phyloP scores from a whole-genome alignment of 2,888 invertebrate species.

The Trissonchulus sp. region DNA sequence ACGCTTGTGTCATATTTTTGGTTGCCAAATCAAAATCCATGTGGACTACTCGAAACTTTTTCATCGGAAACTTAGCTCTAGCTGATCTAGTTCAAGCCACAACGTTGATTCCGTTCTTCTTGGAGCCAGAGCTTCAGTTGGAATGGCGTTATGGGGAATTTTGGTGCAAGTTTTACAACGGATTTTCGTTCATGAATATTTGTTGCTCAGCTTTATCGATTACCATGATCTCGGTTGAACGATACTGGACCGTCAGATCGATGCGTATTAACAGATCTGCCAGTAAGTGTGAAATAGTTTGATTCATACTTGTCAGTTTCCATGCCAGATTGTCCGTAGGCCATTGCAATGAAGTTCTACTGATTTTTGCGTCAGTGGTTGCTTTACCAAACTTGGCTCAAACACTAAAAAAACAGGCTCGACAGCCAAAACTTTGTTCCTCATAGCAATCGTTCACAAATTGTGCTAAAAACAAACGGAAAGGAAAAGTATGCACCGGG shows the following conservation, averaged over 20 bases:
- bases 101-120: not conserved
- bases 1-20: not conserved
- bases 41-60: not conserved
- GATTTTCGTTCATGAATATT: not conserved
- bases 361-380: too few species aligned
- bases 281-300: too few species aligned
- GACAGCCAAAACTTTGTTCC: too few species aligned
- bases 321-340: too few species aligned
- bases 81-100: slow-evolving; percentile 8
- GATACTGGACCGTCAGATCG: not conserved
- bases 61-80: not conserved
- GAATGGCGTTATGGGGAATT: slow-evolving; percentile 15
- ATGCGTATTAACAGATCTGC: not conserved
- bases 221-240: slow-evolving; percentile 14
- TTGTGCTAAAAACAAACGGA: too few species aligned
- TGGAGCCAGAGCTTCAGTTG: not conserved
- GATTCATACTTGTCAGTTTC: too few species aligned
- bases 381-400: too few species aligned
- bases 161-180: slow-evolving; percentile 17
- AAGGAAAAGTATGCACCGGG: too few species aligned
- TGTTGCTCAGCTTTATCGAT: not conserved
- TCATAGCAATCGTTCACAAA: too few species aligned
- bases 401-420: too few species aligned
- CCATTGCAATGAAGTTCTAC: too few species aligned
- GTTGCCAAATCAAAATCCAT: not conserved